phyloP scores from a whole-genome alignment of 2,113 vertebrate genomes.

The Vulpes vulpes region DNA sequence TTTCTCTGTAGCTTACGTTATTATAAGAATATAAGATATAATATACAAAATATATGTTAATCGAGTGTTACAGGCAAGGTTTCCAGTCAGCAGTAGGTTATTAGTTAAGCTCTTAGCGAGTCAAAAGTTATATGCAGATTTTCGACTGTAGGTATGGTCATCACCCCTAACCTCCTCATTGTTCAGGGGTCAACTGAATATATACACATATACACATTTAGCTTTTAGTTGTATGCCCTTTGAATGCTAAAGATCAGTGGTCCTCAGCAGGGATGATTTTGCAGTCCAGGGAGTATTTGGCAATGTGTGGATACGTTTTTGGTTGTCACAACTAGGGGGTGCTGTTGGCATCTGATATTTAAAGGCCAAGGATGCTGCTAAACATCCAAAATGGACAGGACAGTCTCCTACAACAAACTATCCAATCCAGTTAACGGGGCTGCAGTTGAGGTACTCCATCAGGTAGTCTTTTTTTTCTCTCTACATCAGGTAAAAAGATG shows the following conservation, averaged over 20 bases:
- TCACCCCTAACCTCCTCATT: neutral
- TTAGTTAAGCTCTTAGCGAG: neutral
- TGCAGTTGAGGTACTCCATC: neutral
- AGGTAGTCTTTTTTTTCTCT: neutral
- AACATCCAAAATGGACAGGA: neutral
- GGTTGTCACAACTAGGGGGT: neutral
- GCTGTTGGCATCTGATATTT: neutral
- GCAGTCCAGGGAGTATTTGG: neutral
- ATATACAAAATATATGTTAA: neutral
- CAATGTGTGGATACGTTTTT: neutral
- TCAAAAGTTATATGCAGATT: neutral
- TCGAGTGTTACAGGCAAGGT: neutral
- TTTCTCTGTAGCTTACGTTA: neutral
- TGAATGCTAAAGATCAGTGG: neutral
- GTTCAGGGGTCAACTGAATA: neutral
- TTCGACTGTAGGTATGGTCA: neutral
- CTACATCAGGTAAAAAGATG: neutral
- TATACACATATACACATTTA: neutral
- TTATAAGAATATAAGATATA: neutral
- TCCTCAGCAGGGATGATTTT: slow-evolving; percentile 24
- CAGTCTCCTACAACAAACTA: neutral
- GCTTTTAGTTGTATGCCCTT: neutral
- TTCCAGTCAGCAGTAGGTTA: neutral
- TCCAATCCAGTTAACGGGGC: neutral
- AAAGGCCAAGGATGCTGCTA: neutral